Conservation (phyloP, 2,888 invertebrate species). For the Alloplasta piceator region DNA sequence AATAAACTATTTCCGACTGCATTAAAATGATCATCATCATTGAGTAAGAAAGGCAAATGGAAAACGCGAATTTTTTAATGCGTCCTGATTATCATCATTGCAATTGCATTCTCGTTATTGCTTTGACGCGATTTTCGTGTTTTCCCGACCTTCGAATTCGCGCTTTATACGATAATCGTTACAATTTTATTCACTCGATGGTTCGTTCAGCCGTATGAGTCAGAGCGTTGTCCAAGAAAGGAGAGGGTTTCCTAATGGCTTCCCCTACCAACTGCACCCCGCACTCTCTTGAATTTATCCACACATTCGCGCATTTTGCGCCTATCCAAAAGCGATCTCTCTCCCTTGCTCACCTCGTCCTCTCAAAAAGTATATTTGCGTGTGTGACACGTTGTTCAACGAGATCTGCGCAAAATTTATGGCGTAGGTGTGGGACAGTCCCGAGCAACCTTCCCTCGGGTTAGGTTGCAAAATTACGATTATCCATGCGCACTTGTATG, state of each 20-base stretch:
- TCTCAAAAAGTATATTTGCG: conserved; percentile 14
- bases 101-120: no score
- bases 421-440: conserved; percentile 24
- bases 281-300: conserved; percentile 50
- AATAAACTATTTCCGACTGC: no score
- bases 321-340: not conserved
- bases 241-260: conserved; percentile 73
- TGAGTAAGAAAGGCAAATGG: no score
- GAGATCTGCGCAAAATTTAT: conserved; percentile 41
- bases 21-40: no score
- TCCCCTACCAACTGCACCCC: conserved; percentile 43
- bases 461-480: no score
- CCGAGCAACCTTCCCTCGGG: not conserved
- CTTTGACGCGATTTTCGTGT: conserved; percentile 2
- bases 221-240: conserved; percentile 76
- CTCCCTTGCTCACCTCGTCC: conserved; percentile 44
- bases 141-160: conserved; percentile 49
- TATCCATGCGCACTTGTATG: no score
- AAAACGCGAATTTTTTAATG: no score
- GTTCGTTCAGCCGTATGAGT: conserved; percentile 71
- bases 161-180: conserved; percentile 66
- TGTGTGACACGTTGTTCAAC: conserved; percentile 30
- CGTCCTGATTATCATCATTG: no score
- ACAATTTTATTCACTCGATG: conserved; percentile 68
- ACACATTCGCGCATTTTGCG: not conserved